Percentiles rank a stretch among this genome's conserved stretches.
Conservation (phyloP, 64 coral and sea anemone genomes). For the Orbicella faveolata region DNA sequence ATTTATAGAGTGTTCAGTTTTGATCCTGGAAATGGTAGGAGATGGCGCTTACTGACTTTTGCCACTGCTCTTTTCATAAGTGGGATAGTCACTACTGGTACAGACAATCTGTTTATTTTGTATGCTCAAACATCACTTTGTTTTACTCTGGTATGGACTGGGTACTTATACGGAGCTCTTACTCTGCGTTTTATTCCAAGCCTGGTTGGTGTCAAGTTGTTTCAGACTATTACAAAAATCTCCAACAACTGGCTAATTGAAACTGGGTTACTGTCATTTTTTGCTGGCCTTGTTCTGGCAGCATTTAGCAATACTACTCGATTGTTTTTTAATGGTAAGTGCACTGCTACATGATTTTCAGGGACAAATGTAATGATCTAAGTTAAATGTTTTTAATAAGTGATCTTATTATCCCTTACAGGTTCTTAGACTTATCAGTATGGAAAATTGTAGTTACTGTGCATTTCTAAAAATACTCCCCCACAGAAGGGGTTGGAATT, state of each 20-base stretch:
- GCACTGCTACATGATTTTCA: neutral
- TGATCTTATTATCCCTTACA: too few species aligned
- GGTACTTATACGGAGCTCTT: constrained; percentile 6
- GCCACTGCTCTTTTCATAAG: neutral
- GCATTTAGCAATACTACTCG: constrained; percentile 17
- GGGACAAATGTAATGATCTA: neutral
- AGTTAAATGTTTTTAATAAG: neutral
- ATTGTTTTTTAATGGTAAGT: constrained; percentile 37
- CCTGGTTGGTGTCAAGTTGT: constrained; percentile 8
- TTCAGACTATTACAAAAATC: constrained; percentile 18
- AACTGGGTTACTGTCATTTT: constrained; percentile 18
- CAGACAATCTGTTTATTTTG: neutral
- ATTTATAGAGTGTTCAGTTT: constrained; percentile 34
- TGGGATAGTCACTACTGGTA: neutral
- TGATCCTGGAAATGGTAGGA: constrained; percentile 19
- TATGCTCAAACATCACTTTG: constrained; percentile 35
- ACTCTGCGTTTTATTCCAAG: constrained; percentile 18
- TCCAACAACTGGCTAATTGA: constrained; percentile 24
- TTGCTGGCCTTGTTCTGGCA: constrained; percentile 7
- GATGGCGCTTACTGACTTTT: constrained; percentile 13
- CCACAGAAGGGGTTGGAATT: too few species aligned
- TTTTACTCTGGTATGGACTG: neutral
- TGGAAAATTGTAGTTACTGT: too few species aligned
- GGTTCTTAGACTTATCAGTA: too few species aligned
- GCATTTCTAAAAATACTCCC: too few species aligned